Conservation (phyloP, 2,888 invertebrate species). For the Agrochola macilenta region DNA sequence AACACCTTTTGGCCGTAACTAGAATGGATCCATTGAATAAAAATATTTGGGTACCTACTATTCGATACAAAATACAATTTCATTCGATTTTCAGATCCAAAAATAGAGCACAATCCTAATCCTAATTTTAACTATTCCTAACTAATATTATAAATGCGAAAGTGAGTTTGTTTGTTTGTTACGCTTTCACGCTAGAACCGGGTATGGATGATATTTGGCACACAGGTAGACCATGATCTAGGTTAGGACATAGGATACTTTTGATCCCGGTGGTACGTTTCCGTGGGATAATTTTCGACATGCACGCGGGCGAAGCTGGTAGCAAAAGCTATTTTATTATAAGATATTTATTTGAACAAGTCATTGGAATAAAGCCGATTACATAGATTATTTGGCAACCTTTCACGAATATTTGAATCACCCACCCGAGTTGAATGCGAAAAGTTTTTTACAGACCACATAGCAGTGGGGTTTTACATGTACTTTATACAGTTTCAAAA, state of each 20-base stretch:
- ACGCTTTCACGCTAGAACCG: too few relatives aligned
- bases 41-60: neutral
- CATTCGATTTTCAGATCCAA: neutral
- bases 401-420: slow-evolving; percentile 7
- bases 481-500: neutral
- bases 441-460: slow-evolving; percentile 1
- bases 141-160: too few relatives aligned
- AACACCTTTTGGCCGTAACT: neutral
- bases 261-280: too few relatives aligned
- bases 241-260: too few relatives aligned
- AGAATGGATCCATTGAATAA: neutral
- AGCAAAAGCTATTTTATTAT: neutral
- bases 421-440: slow-evolving; percentile 8
- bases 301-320: too few relatives aligned
- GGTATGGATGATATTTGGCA: too few relatives aligned
- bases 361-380: slow-evolving; percentile 19
- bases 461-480: neutral
- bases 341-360: neutral
- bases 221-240: too few relatives aligned
- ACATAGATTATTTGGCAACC: neutral
- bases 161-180: too few relatives aligned
- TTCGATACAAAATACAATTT: neutral
- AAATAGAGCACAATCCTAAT: neutral
- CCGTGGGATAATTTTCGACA: too few relatives aligned
- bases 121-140: too few relatives aligned